These are phyloP conservation scores for Globia sparganii DNA, from an alignment of 2,888 invertebrate species.

Conservation along the genomic window DNA sequence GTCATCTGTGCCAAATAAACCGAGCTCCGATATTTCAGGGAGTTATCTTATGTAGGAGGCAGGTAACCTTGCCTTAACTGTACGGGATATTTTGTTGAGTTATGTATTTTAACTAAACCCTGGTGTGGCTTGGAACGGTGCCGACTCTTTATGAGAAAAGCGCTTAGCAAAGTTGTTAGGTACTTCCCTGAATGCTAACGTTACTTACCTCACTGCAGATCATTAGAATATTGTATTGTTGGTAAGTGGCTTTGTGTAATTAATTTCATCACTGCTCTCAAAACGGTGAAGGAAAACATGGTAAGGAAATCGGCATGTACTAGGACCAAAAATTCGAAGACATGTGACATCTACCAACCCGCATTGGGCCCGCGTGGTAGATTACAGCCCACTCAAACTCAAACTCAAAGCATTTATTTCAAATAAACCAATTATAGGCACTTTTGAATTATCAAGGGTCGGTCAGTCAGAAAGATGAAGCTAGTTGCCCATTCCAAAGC, in stretches of 20 bases:
- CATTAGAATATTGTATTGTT: neutral
- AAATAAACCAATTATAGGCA: too few relatives aligned
- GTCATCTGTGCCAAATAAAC: constrained; percentile 41
- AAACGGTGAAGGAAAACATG: neutral
- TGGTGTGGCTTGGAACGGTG: constrained; percentile 42
- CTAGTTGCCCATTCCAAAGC: too few relatives aligned
- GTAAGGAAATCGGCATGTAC: neutral
- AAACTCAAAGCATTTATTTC: too few relatives aligned
- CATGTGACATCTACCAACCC: neutral
- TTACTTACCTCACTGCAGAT: neutral
- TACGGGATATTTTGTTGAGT: constrained; percentile 9
- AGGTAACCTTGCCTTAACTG: neutral
- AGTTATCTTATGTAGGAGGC: constrained; percentile 31
- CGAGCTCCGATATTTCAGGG: constrained; percentile 5
- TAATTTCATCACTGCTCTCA: neutral
- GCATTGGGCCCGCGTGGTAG: neutral
- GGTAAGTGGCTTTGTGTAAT: neutral
- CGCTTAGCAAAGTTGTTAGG: neutral
- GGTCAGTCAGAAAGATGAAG: too few relatives aligned
- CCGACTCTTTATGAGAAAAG: constrained; percentile 30
- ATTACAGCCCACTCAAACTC: neutral
- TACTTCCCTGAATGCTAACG: constrained; percentile 8
- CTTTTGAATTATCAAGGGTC: too few relatives aligned
- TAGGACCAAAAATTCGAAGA: neutral
- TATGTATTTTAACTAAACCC: constrained; percentile 16